phyloP scores from a whole-genome alignment of 2,797 vertebrate genomes.

The Lateolabrax maculatus region DNA sequence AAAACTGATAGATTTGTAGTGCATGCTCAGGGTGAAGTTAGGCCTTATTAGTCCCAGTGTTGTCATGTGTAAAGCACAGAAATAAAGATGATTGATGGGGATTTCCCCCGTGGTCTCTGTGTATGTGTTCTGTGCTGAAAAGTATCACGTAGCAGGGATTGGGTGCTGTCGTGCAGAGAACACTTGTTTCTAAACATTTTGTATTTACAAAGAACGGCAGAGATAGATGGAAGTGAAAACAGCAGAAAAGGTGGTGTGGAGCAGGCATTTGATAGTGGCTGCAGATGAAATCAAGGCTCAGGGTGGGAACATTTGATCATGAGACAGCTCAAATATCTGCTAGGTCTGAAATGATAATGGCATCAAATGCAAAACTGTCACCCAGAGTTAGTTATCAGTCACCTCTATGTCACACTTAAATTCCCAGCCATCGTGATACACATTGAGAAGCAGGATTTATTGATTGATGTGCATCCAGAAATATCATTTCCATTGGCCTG shows the following conservation, averaged over 20 bases:
- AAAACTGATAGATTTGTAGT: neutral
- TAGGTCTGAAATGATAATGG: slow-evolving; percentile 4
- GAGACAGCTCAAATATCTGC: slow-evolving; percentile 9
- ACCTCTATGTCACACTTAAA: slow-evolving; percentile 3
- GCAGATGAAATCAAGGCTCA: slow-evolving; percentile 2
- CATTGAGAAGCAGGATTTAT: neutral
- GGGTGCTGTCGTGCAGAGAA: neutral
- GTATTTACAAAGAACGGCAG: neutral
- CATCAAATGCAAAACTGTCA: slow-evolving; percentile 14
- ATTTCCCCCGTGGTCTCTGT: neutral
- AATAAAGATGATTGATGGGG: neutral
- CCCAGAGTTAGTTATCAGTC: slow-evolving; percentile 3
- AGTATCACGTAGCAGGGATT: neutral
- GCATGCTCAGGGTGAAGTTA: neutral
- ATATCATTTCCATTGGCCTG: slow-evolving; percentile 1
- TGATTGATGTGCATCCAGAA: slow-evolving; percentile 20
- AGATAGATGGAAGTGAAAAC: neutral
- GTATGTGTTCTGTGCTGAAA: neutral
- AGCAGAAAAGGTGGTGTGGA: neutral
- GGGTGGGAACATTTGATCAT: slow-evolving; percentile 10
- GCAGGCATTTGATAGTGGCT: neutral
- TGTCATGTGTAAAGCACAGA: neutral
- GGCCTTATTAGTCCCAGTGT: neutral
- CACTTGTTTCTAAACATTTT: neutral
- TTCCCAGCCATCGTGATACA: neutral